These are phyloP conservation scores for Cervus canadensis DNA, from an alignment of 2,113 vertebrate genomes.

Conservation along the genomic window DNA sequence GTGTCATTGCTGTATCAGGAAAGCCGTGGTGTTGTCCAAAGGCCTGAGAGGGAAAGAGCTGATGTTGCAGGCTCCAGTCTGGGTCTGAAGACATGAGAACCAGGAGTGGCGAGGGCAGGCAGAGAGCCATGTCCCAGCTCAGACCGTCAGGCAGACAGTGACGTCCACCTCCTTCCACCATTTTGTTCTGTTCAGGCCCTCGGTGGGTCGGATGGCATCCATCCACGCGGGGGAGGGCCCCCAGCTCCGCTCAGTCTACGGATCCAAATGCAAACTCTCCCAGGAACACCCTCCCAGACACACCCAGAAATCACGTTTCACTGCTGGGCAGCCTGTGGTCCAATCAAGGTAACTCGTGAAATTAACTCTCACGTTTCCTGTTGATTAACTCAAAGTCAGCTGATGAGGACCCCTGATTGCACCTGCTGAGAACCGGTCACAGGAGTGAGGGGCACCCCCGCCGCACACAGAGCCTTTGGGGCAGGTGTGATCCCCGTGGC, in stretches of 20 bases:
- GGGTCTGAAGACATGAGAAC: neutral
- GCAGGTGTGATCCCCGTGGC: neutral
- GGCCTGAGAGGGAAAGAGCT: neutral
- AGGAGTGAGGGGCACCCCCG: neutral
- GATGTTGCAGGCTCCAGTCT: neutral
- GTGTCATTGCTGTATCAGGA: neutral
- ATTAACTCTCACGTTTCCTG: neutral
- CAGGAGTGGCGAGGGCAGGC: neutral
- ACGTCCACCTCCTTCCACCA: neutral
- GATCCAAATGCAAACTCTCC: neutral
- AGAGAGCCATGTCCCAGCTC: neutral
- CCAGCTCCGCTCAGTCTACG: neutral
- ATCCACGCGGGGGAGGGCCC: accelerated
- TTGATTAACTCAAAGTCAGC: neutral
- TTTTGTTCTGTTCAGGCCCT: neutral
- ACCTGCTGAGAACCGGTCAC: neutral
- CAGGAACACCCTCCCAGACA: neutral
- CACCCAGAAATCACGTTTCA: neutral
- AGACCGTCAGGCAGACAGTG: neutral
- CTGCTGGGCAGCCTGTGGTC: neutral
- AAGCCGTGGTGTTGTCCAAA: neutral
- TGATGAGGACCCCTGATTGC: neutral
- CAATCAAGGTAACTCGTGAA: neutral
- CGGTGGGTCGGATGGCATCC: neutral
- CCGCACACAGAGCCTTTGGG: neutral